Base-by-base conservation (phyloP, 37 sponge, comb jelly and placozoan genomes). In the Geodia barretti region DNA sequence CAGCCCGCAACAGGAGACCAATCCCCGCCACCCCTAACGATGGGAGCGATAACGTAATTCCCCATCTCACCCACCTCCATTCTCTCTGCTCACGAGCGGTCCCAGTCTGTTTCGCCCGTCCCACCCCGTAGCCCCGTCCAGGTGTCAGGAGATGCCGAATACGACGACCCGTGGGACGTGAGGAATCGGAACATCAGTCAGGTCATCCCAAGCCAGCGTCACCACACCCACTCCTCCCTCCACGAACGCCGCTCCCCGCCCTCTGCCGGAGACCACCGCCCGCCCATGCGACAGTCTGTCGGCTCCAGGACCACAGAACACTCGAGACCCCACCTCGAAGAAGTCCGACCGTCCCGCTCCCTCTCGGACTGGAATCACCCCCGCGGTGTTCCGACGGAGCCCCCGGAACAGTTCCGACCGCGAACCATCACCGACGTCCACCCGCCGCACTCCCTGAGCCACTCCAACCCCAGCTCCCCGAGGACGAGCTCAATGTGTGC, bases 81-180 rank as follows among this genome's bases (percentile, higher is more conserved):
- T 36, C 75, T 47, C 11, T 47, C 47, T 17, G 42, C 73, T 3
- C 39, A 54, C 28, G 83, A 86, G 1, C 64, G 74, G 26, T 72
- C 80, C 3, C 72, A 72, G 28, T 70, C 82, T 0, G 70, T 4
- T 63, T 76, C 84, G 8, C 70, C 84, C 34, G 76, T 39, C 33
- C 59, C 77, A 5, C 60, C 7, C 30, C 66, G 68, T 23, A 24
- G 72, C 64, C 43, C 23, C 58, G 31, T 0, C n/a, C 31, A 31
- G 34, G 60, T 3, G 37, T 19, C 17, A 2, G 33, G 7, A 35
- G 17, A 21, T 72, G 62, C 64, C 26, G 93, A 92, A 24, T 92
- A 92, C 62, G 93, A 88, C 26, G 79, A 79, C n/a, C 93, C 93
- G 21, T 92, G 93, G 93, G 93, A 92, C 25, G 76, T 60, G 0